Percentiles rank a stretch among this genome's conserved stretches.
phyloP scores from a whole-genome alignment of 2,797 vertebrate species.

The Nyctalus aviator region DNA sequence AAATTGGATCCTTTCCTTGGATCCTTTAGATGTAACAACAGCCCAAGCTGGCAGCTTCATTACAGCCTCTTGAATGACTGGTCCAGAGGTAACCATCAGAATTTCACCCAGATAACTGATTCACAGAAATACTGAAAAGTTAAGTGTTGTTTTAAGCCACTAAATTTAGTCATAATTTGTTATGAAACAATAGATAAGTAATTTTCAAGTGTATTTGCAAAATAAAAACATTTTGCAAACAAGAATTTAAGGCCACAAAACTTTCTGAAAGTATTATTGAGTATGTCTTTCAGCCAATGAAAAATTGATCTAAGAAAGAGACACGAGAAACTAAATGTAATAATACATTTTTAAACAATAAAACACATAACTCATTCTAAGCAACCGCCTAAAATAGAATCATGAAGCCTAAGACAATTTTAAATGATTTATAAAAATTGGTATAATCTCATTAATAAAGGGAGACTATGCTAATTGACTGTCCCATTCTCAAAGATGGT shows the following conservation, averaged over 20 bases:
- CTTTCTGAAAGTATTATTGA: not conserved
- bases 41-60: not conserved
- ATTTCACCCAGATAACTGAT: not conserved
- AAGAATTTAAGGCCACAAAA: conserved; percentile 6
- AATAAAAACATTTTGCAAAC: not conserved
- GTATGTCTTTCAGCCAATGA: not conserved
- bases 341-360: not conserved
- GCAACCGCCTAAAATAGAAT: not conserved
- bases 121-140: not conserved
- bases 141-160: not conserved
- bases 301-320: not conserved
- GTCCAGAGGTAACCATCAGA: not conserved
- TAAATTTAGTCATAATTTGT: not conserved
- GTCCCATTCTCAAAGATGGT: no score
- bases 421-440: conserved; percentile 1
- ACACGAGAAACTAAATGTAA: not conserved
- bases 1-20: not conserved
- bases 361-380: not conserved
- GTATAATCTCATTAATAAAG: not conserved
- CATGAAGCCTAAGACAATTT: not conserved
- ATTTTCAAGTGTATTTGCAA: not conserved
- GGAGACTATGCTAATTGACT: no score
- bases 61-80: not conserved
- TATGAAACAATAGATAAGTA: not conserved
- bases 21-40: not conserved